A percentile compares a stretch with the other conserved stretches of the same genome.
These are phyloP conservation scores for Conops quadrifasciatus DNA, from an alignment of 2,888 invertebrate species.

Conservation along the genomic window DNA sequence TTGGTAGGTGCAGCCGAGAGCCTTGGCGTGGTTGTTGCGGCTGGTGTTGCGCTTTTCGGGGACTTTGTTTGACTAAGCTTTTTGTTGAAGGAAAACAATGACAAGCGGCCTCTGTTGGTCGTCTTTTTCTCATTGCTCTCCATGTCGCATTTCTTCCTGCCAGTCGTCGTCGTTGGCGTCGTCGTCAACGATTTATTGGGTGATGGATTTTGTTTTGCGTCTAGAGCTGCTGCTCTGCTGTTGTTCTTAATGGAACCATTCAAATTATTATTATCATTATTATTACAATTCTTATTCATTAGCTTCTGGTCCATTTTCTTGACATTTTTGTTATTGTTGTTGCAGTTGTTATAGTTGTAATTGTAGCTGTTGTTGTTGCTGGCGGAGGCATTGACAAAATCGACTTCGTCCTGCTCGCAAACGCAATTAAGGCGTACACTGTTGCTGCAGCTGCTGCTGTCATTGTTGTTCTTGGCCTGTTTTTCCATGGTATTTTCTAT, in stretches of 20 bases:
- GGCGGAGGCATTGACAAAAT: constrained; percentile 54
- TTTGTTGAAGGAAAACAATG: constrained; percentile 50
- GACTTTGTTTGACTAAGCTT: constrained; percentile 46
- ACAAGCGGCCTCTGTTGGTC: constrained; percentile 48
- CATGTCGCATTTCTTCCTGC: neutral
- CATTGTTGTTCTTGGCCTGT: neutral
- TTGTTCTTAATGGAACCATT: constrained; percentile 47
- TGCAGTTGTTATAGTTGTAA: constrained; percentile 37
- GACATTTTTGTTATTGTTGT: constrained; percentile 42
- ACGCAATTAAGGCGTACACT: neutral
- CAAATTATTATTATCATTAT: constrained; percentile 30
- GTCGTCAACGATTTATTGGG: constrained; percentile 14
- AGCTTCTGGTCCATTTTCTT: constrained; percentile 21
- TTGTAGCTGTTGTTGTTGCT: constrained; percentile 50
- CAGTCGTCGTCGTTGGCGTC: constrained; percentile 27
- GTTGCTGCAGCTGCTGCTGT: constrained; percentile 24
- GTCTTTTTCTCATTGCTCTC: constrained; percentile 36
- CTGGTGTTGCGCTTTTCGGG: constrained; percentile 34
- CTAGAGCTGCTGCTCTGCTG: constrained; percentile 43
- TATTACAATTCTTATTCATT: constrained; percentile 19
- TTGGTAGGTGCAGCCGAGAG: neutral
- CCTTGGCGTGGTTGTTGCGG: constrained; percentile 27
- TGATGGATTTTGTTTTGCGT: constrained; percentile 21
- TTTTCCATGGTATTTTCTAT: neutral
- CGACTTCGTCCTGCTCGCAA: constrained; percentile 58